phyloP scores from a whole-genome alignment of 2,797 vertebrate genomes.

The Percopsis omiscomaycus region DNA sequence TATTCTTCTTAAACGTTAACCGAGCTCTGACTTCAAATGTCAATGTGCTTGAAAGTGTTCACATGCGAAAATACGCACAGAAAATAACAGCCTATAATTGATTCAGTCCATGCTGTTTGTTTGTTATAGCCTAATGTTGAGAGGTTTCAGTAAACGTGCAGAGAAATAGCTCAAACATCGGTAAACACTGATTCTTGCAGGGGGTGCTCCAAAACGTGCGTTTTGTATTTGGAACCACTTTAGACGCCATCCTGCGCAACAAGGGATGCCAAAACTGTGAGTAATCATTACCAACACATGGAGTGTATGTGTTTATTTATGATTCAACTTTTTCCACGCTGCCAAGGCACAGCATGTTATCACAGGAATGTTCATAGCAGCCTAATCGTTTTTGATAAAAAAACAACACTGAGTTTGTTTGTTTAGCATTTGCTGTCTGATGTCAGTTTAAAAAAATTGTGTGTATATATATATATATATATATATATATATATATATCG shows the following conservation, averaged over 20 bases:
- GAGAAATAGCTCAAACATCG: conserved; percentile 1
- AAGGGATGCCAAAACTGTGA: conserved; percentile 96
- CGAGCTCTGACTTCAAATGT: too few species aligned
- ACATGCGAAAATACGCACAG: conserved; percentile 27
- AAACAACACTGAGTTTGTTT: conserved; percentile 2
- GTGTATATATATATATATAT: too few species aligned
- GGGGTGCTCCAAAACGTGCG: conserved; percentile 95
- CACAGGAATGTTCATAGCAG: conserved; percentile 22
- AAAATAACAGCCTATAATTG: background rate
- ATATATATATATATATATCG: too few species aligned
- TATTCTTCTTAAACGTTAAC: too few species aligned
- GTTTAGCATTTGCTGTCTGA: conserved; percentile 29
- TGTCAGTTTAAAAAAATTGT: conserved; percentile 23
- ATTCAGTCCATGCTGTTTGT: background rate
- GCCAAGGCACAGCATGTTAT: conserved; percentile 21
- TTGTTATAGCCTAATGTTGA: background rate
- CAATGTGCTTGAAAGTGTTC: background rate
- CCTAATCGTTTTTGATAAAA: conserved; percentile 21
- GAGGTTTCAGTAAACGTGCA: background rate
- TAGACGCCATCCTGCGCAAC: conserved; percentile 93
- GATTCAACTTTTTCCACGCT: background rate
- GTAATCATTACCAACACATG: conserved; percentile 57
- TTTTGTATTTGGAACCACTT: conserved; percentile 95
- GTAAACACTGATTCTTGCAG: conserved; percentile 71
- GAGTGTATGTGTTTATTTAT: too few species aligned